Percentiles rank a stretch among this genome's conserved stretches.
Evolutionary conservation across 1,140 invertebrate species (phyloP).

Genomic region (Leptinotarsa texana): DNA sequence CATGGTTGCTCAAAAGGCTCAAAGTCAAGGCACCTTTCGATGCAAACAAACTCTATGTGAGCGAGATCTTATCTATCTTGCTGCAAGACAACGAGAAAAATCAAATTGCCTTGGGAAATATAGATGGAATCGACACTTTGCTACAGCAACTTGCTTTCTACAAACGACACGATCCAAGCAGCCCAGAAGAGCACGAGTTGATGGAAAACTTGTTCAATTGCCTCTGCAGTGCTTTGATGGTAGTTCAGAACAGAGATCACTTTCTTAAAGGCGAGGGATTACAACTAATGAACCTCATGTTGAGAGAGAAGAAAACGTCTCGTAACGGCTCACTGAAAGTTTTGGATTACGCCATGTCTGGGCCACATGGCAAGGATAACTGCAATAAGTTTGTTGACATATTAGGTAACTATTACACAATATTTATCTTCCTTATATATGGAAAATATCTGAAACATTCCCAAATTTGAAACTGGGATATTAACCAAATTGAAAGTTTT

Average conservation of each 20-base stretch:
- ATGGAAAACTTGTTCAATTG: constrained; percentile 99
- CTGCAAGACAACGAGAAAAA: constrained; percentile 89
- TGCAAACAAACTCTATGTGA: constrained; percentile 93
- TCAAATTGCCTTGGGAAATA: constrained; percentile 77
- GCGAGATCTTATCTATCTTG: constrained; percentile 94
- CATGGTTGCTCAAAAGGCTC: constrained; percentile 90
- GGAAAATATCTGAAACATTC: too few species aligned
- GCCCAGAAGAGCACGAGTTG: constrained; percentile 92
- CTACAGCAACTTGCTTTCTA: constrained; percentile 94
- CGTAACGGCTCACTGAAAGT: constrained; percentile 96
- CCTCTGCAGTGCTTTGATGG: constrained; percentile 91
- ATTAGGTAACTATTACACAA: constrained; percentile 60
- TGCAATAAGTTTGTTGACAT: constrained; percentile 99
- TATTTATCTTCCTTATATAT: too few species aligned
- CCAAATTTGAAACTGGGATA: too few species aligned
- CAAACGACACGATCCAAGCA: constrained; percentile 90
- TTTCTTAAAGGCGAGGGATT: constrained; percentile 95
- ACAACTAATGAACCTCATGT: constrained; percentile 96
- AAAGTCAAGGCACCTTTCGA: constrained; percentile 87
- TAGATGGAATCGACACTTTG: constrained; percentile 96
- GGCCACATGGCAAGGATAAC: constrained; percentile 80
- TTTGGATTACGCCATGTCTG: constrained; percentile 93
- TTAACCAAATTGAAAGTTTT: too few species aligned
- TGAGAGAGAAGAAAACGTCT: constrained; percentile 96
- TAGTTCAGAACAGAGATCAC: constrained; percentile 82